Evolutionary conservation across 2,888 invertebrate species (phyloP).

Genomic region (Synanthedon myopaeformis): DNA sequence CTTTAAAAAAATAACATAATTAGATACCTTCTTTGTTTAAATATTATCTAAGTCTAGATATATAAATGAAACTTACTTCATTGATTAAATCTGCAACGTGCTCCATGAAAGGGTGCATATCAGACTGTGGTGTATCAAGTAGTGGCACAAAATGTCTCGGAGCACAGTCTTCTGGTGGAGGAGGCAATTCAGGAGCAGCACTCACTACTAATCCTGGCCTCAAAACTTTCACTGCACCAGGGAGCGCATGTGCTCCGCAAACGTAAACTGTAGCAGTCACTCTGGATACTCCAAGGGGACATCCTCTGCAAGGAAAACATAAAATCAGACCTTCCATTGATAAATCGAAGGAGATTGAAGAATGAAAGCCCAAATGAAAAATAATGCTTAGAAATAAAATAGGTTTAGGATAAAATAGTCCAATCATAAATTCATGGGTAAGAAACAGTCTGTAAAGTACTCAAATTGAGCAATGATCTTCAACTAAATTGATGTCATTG

Average conservation of each 20-base stretch:
- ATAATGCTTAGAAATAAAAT: too few species aligned
- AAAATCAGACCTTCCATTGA: background rate
- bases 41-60: too few species aligned
- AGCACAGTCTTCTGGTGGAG: conserved; percentile 71
- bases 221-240: conserved; percentile 74
- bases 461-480: too few species aligned
- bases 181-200: conserved; percentile 85
- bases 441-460: too few species aligned
- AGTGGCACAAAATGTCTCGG: conserved; percentile 78
- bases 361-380: background rate
- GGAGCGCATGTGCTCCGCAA: conserved; percentile 82
- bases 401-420: too few species aligned
- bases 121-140: conserved; percentile 79
- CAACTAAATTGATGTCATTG: too few species aligned
- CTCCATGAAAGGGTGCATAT: conserved; percentile 82
- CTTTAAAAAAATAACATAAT: too few species aligned
- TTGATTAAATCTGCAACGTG: conserved; percentile 81
- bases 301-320: conserved; percentile 36
- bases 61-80: conserved; percentile 48
- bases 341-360: too few species aligned
- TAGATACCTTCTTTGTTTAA: too few species aligned
- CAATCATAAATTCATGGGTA: too few species aligned
- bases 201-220: conserved; percentile 84
- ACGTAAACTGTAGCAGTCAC: conserved; percentile 81
- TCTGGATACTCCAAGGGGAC: conserved; percentile 75